Percentiles rank a stretch among this genome's conserved stretches.
Conservation (phyloP, 2,797 vertebrate genomes). For the Peromyscus eremicus region DNA sequence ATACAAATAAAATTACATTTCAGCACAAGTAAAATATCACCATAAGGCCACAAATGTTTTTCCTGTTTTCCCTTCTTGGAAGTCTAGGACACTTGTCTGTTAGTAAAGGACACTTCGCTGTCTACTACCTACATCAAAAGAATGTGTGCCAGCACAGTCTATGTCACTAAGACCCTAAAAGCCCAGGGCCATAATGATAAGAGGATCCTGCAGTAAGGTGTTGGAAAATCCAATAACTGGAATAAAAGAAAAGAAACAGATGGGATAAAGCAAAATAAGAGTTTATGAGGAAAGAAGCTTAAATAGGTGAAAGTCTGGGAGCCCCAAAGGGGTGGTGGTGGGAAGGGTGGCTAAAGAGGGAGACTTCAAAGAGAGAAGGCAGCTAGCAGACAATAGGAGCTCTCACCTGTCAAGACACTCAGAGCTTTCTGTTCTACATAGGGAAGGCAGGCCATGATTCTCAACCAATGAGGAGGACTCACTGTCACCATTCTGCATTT, state of each 20-base stretch:
- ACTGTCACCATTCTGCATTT: slow-evolving; percentile 41
- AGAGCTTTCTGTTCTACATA: neutral
- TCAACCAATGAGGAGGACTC: neutral
- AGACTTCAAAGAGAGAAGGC: slow-evolving; percentile 70
- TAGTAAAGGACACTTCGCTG: slow-evolving; percentile 43
- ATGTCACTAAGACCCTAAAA: slow-evolving; percentile 68
- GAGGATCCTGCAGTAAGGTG: slow-evolving; percentile 66
- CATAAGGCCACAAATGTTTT: slow-evolving; percentile 27
- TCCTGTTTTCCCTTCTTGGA: slow-evolving; percentile 48
- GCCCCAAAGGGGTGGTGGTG: neutral
- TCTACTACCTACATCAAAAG: slow-evolving; percentile 38
- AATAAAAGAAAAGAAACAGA: slow-evolving; percentile 69
- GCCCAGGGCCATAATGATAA: slow-evolving; percentile 67
- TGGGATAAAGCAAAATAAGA: slow-evolving; percentile 60
- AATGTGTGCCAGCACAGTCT: slow-evolving; percentile 25
- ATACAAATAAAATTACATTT: too few species aligned
- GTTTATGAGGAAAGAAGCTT: slow-evolving; percentile 76
- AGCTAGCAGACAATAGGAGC: slow-evolving; percentile 29
- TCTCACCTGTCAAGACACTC: slow-evolving; percentile 42
- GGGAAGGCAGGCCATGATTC: neutral
- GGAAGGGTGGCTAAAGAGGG: neutral
- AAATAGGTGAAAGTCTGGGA: slow-evolving; percentile 61
- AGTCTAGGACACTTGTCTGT: neutral
- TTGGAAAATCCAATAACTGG: slow-evolving; percentile 75
- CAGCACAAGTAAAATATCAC: too few species aligned